Evolutionary conservation across 2,888 invertebrate genomes (phyloP).

Genomic region (Philonicus albiceps): DNA sequence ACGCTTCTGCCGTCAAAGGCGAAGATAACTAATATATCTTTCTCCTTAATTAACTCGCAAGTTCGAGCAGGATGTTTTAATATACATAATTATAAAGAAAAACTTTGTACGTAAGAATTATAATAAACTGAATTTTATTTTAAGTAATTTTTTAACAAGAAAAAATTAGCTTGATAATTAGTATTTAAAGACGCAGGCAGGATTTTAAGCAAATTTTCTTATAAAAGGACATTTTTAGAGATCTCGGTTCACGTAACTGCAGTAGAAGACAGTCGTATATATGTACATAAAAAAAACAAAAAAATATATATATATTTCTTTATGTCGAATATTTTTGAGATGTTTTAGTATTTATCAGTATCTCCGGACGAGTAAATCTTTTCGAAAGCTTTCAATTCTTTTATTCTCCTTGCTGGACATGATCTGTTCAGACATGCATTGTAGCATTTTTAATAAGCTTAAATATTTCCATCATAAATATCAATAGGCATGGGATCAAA

Average conservation of each 20-base stretch:
- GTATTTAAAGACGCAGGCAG: neutral
- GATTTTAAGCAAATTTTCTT: neutral
- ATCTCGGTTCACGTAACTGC: neutral
- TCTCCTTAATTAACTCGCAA: neutral
- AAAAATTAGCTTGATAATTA: neutral
- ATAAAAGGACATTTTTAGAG: neutral
- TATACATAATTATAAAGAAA: neutral
- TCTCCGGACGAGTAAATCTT: neutral
- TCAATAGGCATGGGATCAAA: neutral
- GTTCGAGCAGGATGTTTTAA: neutral
- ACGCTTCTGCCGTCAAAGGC: constrained; percentile 61
- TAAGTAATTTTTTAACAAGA: neutral
- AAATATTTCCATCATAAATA: neutral
- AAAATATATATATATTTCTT: neutral
- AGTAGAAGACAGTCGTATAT: neutral
- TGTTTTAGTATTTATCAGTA: neutral
- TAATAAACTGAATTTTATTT: neutral
- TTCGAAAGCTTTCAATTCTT: neutral
- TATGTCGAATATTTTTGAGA: neutral
- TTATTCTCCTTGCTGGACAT: neutral
- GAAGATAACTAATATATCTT: constrained; percentile 16
- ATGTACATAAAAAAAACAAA: neutral
- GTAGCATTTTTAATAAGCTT: neutral
- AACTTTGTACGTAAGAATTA: neutral
- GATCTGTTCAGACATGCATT: neutral